These are phyloP conservation scores for Pachyuromys duprasi DNA, from an alignment of 2,797 vertebrate genomes.

Conservation along the genomic window DNA sequence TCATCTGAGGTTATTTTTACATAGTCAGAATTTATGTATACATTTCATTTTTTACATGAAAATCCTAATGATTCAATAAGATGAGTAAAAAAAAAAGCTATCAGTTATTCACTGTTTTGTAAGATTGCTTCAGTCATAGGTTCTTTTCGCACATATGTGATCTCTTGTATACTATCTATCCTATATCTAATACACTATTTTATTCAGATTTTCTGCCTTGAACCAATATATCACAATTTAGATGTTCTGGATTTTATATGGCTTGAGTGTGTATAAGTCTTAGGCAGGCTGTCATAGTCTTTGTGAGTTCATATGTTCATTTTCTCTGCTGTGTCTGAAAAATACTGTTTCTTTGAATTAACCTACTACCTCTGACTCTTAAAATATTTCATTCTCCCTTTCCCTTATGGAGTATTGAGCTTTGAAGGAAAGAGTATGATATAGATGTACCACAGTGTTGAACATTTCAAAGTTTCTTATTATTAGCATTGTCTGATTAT, in stretches of 20 bases:
- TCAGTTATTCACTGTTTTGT: neutral
- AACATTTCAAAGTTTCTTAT: neutral
- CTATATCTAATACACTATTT: neutral
- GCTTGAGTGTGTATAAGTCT: no score
- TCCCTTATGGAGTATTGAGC: neutral
- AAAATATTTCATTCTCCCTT: neutral
- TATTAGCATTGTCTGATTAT: neutral
- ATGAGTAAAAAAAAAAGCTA: neutral
- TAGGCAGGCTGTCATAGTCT: neutral
- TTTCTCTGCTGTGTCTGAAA: neutral
- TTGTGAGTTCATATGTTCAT: neutral
- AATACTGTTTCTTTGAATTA: neutral
- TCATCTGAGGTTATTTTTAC: neutral
- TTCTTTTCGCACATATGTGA: neutral
- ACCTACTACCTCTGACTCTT: neutral
- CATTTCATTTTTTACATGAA: neutral
- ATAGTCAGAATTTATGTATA: neutral
- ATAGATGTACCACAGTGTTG: neutral
- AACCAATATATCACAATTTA: neutral
- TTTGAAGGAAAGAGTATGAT: neutral
- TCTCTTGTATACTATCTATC: neutral
- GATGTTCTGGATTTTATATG: neutral
- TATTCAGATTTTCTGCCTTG: conserved; percentile 5
- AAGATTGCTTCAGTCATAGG: neutral
- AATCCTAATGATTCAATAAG: neutral